phyloP scores from a whole-genome alignment of 1,140 invertebrate species.

The Panagrolaimus sp. region DNA sequence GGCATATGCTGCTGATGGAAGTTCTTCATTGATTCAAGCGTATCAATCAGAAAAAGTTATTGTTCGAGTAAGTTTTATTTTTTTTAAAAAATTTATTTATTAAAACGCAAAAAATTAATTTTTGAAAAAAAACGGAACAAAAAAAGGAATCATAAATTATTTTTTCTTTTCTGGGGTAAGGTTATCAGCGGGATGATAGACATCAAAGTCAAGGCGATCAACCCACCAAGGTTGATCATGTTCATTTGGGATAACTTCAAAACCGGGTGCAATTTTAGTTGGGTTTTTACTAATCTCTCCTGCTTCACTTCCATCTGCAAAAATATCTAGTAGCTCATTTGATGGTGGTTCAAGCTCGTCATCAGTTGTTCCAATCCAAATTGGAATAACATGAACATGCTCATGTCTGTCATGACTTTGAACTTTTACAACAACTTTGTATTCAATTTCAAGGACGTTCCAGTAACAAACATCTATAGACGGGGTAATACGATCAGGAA shows the following conservation, averaged over 20 bases:
- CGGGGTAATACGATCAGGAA: slow-evolving; percentile 30
- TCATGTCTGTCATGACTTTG: slow-evolving; percentile 27
- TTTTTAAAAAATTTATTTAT: no score
- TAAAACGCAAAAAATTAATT: no score
- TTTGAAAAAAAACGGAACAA: no score
- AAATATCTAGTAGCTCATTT: background rate
- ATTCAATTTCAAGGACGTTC: slow-evolving; percentile 31
- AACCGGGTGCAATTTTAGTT: slow-evolving; percentile 26
- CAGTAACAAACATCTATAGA: slow-evolving; percentile 36
- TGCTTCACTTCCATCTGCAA: background rate
- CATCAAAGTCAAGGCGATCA: slow-evolving; percentile 19
- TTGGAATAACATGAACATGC: slow-evolving; percentile 30
- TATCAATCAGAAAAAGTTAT: slow-evolving; percentile 91
- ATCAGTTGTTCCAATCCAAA: slow-evolving; percentile 36
- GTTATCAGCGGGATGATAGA: slow-evolving; percentile 19
- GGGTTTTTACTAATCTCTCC: slow-evolving; percentile 12
- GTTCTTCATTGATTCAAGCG: slow-evolving; percentile 66
- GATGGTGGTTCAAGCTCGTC: slow-evolving; percentile 25
- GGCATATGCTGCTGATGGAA: slow-evolving; percentile 67
- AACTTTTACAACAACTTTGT: slow-evolving; percentile 24
- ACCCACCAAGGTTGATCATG: slow-evolving; percentile 19
- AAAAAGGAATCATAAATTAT: no score
- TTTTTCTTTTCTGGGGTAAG: slow-evolving; percentile 7
- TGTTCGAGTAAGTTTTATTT: slow-evolving; percentile 70
- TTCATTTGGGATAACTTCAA: slow-evolving; percentile 26